Base-by-base conservation (phyloP, 2,797 vertebrate genomes). In the Gephyroberyx darwinii region DNA sequence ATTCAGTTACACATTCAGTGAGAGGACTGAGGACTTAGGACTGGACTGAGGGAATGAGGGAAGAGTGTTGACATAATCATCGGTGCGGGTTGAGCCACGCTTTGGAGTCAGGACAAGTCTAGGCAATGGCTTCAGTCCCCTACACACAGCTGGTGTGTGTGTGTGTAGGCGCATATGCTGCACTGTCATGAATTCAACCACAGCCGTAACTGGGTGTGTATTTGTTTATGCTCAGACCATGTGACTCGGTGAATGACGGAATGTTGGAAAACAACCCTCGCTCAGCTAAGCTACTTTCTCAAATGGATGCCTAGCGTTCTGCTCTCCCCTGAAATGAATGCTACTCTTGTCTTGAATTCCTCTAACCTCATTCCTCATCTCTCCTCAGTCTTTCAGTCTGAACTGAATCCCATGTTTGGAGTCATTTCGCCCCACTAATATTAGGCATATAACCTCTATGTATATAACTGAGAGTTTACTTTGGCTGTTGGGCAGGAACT, bases 161-260 rank as follows among this genome's bases (percentile, higher is more conserved):
- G 39, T 57, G 20, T 53, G 22, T 56, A 35, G 33, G 6, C 5
- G 5, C 5, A 8, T 35, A 35, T 7, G 33, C 33, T 35, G 1
- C 33, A 35, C 8, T 35, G 41, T 43, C 84, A 63, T 87, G 83
- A 74, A 76, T 80, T 77, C 69, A 80, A 79, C 71, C 80, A 53
- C 65, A n/a, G 71, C 51, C 75, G 67, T 75, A 72, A 69, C 69
- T 81, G 71, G 74, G 82, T 58, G 80, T 89, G 81, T 79, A 4
- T 78, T 62, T 84, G 61, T 74, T 78, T 71, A 35, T 45, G 39
- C 31, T 9, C 58, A 43, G 22, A 59, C 83, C 74, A 68, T 51
- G 65, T 65, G 67, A 76, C 69, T 48, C 22, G 5, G 22, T 57
- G 17, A 73, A 57, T 59, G 10, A 20, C 17, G 30, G 33, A 69